Base-by-base conservation (phyloP, 1,140 invertebrate species). In the Danaus melanippus region DNA sequence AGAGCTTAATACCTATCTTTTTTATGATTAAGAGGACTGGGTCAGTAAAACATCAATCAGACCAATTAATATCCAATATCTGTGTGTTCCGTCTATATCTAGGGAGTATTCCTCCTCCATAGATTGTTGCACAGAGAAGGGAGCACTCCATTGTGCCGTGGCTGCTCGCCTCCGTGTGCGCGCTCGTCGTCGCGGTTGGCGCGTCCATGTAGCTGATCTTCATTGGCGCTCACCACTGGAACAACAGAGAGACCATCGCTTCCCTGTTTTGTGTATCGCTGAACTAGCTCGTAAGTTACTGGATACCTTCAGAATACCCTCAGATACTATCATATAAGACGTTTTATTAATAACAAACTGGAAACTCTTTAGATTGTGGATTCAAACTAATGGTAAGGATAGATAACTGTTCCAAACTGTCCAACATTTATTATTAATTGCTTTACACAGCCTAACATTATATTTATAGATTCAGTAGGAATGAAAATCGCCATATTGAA, bases 211-310 rank as follows among this genome's bases (percentile, higher is more conserved):
- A 6, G 89, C 91, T 0, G 92, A 93, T 74, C 76, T 93, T 0
- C 91, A 93, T 69, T 92, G 92, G 91, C 89, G 91, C 56, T 91
- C 91, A 2, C 87, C 89, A 7, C 79, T 92, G 8, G 91, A 92
- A 62, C 90, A 91, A 60, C 90, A 92, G 63, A 82, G 91, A 42
- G 91, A 92, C 76, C 92, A 92, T 71, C 89, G 91, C 61, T 93
- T 94, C 78, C 92, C 92, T 0, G 91, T 93, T 68, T 89, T 94
- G 44, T 93, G 92, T 66, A 88, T 94, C 45, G 89, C 91, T 56
- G 92, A 94, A 79, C 88, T 94, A 6, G 89, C 90, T 42, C 89
- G 92, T 92, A 80, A 87, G 88, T 79, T 39, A 32, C 6, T 3
- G 7, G 21, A 4, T 10, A 21, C 8, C 15, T 15, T 15, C 1